Conservation (phyloP, 2,113 vertebrate species). For the Sapayoa aenigma region DNA sequence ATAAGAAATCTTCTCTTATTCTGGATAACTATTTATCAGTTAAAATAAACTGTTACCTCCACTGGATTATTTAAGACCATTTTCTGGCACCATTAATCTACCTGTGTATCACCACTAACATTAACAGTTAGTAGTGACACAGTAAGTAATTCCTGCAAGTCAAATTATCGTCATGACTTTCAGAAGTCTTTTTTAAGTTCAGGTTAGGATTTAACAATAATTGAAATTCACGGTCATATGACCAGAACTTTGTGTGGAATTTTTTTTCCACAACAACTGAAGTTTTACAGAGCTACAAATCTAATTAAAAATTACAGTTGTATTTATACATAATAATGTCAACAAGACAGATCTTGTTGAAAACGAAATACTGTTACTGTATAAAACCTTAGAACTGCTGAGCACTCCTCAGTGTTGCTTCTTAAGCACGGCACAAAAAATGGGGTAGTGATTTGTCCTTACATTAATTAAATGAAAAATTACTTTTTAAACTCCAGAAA, state of each 20-base stretch:
- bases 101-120: background rate
- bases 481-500: background rate
- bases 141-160: background rate
- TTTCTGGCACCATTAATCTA: background rate
- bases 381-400: background rate
- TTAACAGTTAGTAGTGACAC: background rate
- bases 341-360: background rate
- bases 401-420: background rate
- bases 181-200: background rate
- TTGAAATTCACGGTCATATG: background rate
- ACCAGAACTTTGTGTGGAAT: background rate
- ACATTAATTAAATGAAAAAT: background rate
- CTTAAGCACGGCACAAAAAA: background rate
- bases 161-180: background rate
- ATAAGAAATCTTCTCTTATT: background rate
- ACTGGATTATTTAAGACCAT: background rate
- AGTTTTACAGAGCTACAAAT: background rate
- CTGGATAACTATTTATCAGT: background rate
- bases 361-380: background rate
- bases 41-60: background rate
- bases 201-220: background rate
- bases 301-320: background rate
- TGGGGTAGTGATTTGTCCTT: background rate
- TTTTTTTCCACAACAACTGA: background rate
- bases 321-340: background rate